Conservation (phyloP, 2,888 invertebrate genomes). For the Hemistola chrysoprasaria region DNA sequence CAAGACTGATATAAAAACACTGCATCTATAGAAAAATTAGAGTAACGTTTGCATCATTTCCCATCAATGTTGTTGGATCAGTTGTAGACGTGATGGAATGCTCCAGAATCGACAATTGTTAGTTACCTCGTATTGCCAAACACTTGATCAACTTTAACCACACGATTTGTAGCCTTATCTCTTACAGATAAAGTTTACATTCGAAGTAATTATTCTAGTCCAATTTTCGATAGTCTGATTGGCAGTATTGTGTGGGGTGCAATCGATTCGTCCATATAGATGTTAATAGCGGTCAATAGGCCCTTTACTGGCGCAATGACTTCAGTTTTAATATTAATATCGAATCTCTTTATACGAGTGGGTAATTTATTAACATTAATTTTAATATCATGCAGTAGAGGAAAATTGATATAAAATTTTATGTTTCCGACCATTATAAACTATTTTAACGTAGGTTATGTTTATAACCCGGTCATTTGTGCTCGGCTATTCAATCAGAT, state of each 20-base stretch:
- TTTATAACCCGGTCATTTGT: neutral
- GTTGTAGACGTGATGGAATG: slow-evolving; percentile 26
- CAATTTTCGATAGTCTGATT: slow-evolving; percentile 42
- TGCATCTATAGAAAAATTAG: slow-evolving; percentile 1
- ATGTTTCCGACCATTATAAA: slow-evolving; percentile 10
- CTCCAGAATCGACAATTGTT: slow-evolving; percentile 22
- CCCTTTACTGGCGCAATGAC: slow-evolving; percentile 26
- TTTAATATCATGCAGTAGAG: slow-evolving; percentile 12
- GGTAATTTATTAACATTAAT: slow-evolving; percentile 24
- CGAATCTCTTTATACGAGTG: slow-evolving; percentile 22
- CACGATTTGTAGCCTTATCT: slow-evolving; percentile 5
- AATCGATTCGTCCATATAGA: slow-evolving; percentile 30
- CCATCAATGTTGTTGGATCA: slow-evolving; percentile 10
- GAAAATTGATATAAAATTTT: slow-evolving; percentile 13
- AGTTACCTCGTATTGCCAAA: slow-evolving; percentile 24
- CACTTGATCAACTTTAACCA: slow-evolving; percentile 17
- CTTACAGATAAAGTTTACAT: neutral
- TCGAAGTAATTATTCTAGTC: slow-evolving; percentile 3
- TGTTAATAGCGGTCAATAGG: slow-evolving; percentile 32
- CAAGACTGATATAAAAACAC: neutral
- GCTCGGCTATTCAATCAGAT: neutral
- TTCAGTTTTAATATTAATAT: slow-evolving; percentile 23
- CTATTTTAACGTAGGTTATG: slow-evolving; percentile 1
- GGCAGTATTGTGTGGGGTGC: slow-evolving; percentile 47
- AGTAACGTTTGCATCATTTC: slow-evolving; percentile 13